Conservation (phyloP, 2,797 vertebrate species). For the Chiloscyllium punctatum region DNA sequence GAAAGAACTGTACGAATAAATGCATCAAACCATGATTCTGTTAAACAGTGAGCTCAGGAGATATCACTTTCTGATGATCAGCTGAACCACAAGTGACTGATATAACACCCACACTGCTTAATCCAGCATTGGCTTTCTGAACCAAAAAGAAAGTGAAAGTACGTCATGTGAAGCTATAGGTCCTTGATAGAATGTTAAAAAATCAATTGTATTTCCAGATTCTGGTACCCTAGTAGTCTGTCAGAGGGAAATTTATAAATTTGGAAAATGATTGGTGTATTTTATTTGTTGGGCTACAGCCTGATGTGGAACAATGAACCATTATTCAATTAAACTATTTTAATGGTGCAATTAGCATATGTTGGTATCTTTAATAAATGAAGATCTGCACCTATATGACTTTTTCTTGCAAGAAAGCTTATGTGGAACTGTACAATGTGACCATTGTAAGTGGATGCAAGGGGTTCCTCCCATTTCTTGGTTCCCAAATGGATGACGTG, state of each 20-base stretch:
- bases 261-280: neutral
- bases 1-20: neutral
- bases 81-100: neutral
- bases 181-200: neutral
- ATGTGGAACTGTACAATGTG: neutral
- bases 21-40: neutral
- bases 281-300: neutral
- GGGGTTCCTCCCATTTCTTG: neutral
- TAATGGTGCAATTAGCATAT: neutral
- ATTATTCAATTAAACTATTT: neutral
- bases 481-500: neutral
- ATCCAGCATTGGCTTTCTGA: neutral
- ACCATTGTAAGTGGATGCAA: neutral
- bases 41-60: neutral
- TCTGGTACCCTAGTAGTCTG: neutral
- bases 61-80: neutral
- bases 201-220: neutral
- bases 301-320: neutral
- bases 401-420: neutral
- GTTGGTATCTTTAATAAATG: neutral
- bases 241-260: neutral
- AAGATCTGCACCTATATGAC: neutral
- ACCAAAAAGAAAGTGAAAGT: neutral
- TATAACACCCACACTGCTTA: neutral
- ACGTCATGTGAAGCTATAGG: neutral